phyloP scores from a whole-genome alignment of 2,797 vertebrate genomes.

The Dendrocincla fuliginosa region DNA sequence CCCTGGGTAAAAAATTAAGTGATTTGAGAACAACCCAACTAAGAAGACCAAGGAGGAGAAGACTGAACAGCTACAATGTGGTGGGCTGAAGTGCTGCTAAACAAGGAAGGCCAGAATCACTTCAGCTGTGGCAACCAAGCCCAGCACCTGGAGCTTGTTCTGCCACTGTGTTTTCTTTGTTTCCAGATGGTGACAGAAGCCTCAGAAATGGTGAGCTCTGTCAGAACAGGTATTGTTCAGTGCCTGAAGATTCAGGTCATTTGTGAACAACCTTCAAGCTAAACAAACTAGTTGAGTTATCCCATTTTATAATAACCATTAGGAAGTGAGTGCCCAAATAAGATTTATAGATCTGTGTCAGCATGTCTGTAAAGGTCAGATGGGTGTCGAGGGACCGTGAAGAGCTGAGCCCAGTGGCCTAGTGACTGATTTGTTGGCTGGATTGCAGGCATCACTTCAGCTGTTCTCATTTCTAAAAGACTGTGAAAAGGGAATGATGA shows the following conservation, averaged over 20 bases:
- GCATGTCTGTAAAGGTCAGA: neutral
- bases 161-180: neutral
- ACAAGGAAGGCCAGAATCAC: neutral
- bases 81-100: neutral
- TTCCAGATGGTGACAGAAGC: neutral
- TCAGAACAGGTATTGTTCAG: neutral
- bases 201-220: neutral
- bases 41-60: neutral
- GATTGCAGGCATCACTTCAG: neutral
- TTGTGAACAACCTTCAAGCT: neutral
- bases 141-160: neutral
- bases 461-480: neutral
- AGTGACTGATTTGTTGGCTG: neutral
- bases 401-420: neutral
- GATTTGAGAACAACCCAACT: neutral
- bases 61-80: neutral
- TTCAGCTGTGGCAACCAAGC: neutral
- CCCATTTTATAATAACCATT: neutral
- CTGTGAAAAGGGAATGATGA: neutral
- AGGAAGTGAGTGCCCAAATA: neutral
- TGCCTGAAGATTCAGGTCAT: neutral
- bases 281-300: neutral
- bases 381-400: neutral
- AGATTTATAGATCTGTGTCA: neutral
- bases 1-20: neutral